Percentiles rank a stretch among this genome's conserved stretches.
phyloP scores from a whole-genome alignment of 35 echinoderm and acorn worm genomes.

The Heliocidaris tuberculata region DNA sequence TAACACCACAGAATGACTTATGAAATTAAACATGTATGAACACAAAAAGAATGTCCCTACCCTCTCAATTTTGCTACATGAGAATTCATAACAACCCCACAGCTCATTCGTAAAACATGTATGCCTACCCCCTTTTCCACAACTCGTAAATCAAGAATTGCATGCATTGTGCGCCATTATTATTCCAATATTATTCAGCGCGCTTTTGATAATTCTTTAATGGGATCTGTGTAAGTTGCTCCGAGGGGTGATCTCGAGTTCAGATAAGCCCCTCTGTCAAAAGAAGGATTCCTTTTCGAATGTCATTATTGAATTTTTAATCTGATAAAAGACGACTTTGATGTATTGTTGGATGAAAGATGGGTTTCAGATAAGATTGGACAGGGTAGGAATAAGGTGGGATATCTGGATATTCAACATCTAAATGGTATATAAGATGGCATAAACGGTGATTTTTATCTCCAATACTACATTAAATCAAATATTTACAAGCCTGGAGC shows the following conservation, averaged over 20 bases:
- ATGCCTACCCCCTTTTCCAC: not conserved
- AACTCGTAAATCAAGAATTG: not conserved
- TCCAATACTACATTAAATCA: not conserved
- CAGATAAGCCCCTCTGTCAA: not conserved
- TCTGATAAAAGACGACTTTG: not conserved
- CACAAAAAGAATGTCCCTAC: not conserved
- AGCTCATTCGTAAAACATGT: not conserved
- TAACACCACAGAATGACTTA: not conserved
- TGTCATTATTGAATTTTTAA: not conserved
- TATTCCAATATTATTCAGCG: slow-evolving; percentile 1
- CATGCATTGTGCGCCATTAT: not conserved
- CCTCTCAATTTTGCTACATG: not conserved
- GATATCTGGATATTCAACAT: not conserved
- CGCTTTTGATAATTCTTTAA: not conserved
- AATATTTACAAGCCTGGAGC: not conserved
- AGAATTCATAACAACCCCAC: not conserved
- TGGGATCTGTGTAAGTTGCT: not conserved
- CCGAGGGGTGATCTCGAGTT: not conserved
- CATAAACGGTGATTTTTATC: slow-evolving; percentile 3
- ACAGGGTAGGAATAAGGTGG: not conserved
- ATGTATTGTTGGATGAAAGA: not conserved
- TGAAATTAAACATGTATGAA: not conserved
- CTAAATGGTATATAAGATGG: not conserved
- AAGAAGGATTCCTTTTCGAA: not conserved
- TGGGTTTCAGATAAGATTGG: not conserved